These are phyloP conservation scores for Enteromius afrohamiltoni DNA, from an alignment of 2,797 vertebrate species.

Conservation along the genomic window DNA sequence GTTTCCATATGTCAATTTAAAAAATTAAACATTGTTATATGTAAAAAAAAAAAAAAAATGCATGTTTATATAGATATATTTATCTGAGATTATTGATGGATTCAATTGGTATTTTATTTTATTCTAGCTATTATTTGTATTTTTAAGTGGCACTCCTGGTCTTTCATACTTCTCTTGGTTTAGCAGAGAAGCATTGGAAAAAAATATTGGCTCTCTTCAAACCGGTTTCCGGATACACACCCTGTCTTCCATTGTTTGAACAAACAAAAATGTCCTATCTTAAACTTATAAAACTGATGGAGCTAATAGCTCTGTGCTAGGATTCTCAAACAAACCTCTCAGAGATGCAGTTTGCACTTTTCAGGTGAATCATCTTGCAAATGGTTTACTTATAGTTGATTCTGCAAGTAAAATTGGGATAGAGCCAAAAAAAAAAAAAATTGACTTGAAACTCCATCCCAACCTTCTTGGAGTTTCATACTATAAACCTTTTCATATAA, in stretches of 20 bases:
- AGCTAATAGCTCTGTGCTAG: not conserved
- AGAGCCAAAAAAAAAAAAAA: not conserved
- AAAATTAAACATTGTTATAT: not conserved
- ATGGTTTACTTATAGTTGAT: not conserved
- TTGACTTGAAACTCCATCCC: not conserved
- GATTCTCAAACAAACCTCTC: not conserved
- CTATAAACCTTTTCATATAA: not conserved
- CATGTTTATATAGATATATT: not conserved
- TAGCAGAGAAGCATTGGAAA: not conserved
- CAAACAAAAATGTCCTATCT: not conserved
- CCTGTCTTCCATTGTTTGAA: not conserved
- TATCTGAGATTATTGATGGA: not conserved
- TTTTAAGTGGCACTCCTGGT: not conserved
- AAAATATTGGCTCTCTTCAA: not conserved
- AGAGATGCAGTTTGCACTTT: not conserved
- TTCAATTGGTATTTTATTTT: not conserved
- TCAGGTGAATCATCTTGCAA: not conserved
- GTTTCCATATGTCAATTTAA: too few relatives aligned
- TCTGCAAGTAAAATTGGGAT: not conserved
- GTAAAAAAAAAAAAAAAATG: too few relatives aligned
- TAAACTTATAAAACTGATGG: not conserved
- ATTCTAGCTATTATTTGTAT: not conserved
- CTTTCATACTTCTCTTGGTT: not conserved
- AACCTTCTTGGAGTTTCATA: not conserved
- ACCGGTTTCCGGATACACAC: not conserved